These are phyloP conservation scores for Congeria kusceri DNA, from an alignment of 2,888 invertebrate genomes.

Conservation along the genomic window DNA sequence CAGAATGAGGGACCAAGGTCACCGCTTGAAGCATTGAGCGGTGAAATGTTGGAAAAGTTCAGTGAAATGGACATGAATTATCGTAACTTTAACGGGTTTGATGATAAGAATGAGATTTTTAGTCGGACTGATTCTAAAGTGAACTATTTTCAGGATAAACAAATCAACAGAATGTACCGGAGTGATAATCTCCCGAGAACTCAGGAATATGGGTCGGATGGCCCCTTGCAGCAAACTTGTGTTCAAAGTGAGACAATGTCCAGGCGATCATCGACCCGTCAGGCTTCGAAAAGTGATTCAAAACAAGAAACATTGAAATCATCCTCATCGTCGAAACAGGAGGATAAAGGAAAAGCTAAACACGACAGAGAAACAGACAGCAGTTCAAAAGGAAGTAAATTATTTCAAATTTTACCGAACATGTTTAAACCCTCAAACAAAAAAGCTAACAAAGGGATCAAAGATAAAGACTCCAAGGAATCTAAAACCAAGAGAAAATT, in stretches of 20 bases:
- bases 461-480: conserved; percentile 45
- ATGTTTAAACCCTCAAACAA: conserved; percentile 63
- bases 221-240: conserved; percentile 23
- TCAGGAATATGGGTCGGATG: conserved; percentile 47
- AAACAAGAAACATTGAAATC: conserved; percentile 32
- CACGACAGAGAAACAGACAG: conserved; percentile 36
- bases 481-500: conserved; percentile 27
- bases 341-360: conserved; percentile 26
- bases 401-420: conserved; percentile 63
- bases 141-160: conserved; percentile 72
- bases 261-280: conserved; percentile 32
- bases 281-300: conserved; percentile 41
- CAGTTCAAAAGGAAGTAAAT: conserved; percentile 43
- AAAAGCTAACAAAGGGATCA: conserved; percentile 45
- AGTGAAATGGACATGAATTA: conserved; percentile 73
- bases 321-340: conserved; percentile 17
- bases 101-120: conserved; percentile 52
- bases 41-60: conserved; percentile 70
- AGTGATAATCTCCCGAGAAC: conserved; percentile 70
- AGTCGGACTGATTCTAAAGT: conserved; percentile 68
- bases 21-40: conserved; percentile 58
- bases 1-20: conserved; percentile 31
- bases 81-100: conserved; percentile 72
- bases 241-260: conserved; percentile 6
- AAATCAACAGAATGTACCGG: conserved; percentile 66